phyloP scores from a whole-genome alignment of 35 echinoderm and acorn worm species.

The Ophioderma brevispina region DNA sequence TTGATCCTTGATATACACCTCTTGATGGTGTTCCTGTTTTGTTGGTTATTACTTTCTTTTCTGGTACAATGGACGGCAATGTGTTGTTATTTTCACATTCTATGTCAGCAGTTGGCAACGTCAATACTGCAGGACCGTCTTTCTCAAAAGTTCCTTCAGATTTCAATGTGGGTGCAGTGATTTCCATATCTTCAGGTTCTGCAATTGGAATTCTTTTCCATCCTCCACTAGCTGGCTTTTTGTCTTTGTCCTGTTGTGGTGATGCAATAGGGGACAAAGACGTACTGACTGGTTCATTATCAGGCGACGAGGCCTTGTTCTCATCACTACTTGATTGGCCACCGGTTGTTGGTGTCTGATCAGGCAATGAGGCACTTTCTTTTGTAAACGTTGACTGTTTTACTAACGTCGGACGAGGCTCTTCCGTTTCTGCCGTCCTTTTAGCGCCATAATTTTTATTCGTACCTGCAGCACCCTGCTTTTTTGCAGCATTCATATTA shows the following conservation, averaged over 20 bases:
- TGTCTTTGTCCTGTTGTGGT: neutral
- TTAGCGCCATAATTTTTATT: neutral
- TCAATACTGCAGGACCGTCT: neutral
- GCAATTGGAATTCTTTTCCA: constrained; percentile 5
- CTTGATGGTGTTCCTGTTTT: neutral
- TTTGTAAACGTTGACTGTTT: constrained; percentile 99
- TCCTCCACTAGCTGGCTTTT: neutral
- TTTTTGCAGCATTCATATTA: neutral
- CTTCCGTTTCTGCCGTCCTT: neutral
- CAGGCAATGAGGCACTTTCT: constrained; percentile 88
- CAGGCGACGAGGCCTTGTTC: neutral
- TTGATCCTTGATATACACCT: no score
- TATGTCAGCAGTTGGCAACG: neutral
- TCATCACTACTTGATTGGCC: neutral
- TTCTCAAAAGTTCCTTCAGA: constrained; percentile 1
- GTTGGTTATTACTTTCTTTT: neutral
- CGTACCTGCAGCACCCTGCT: neutral
- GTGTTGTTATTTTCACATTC: neutral
- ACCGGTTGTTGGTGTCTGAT: constrained; percentile 62
- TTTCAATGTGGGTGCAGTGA: neutral
- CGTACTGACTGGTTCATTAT: neutral
- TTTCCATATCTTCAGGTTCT: neutral
- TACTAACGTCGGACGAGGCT: constrained; percentile 60
- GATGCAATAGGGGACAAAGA: neutral
- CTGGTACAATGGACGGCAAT: neutral